A percentile compares a stretch with the other conserved stretches of the same genome.
phyloP scores from a whole-genome alignment of 1,140 invertebrate genomes.

The Plectus sambesii region DNA sequence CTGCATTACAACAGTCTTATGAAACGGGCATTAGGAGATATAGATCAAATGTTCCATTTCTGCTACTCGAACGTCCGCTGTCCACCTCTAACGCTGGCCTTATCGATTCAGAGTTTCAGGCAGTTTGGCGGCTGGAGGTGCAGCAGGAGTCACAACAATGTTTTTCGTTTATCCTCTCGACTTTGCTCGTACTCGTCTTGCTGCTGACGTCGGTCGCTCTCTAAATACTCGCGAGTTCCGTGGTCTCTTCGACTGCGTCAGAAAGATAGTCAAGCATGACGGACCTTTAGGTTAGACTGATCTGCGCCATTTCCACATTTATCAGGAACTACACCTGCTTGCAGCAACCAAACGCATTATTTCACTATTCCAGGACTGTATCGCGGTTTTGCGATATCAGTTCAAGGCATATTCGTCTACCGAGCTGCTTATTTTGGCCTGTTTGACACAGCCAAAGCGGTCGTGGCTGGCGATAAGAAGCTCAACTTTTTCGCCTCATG shows the following conservation, averaged over 20 bases:
- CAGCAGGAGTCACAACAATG: constrained; percentile 47
- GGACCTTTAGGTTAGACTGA: constrained; percentile 47
- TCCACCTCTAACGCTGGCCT: no score
- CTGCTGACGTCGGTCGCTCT: constrained; percentile 46
- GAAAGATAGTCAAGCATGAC: constrained; percentile 47
- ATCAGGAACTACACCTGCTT: constrained; percentile 5
- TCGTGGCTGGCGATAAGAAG: constrained; percentile 43
- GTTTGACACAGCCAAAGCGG: constrained; percentile 47
- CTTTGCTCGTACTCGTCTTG: constrained; percentile 48
- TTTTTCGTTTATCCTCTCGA: constrained; percentile 49
- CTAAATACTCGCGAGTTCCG: constrained; percentile 46
- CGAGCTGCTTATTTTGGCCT: constrained; percentile 48
- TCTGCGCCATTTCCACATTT: no score
- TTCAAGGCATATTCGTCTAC: constrained; percentile 49
- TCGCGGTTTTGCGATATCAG: constrained; percentile 47
- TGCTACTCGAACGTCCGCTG: no score
- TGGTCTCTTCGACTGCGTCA: constrained; percentile 46
- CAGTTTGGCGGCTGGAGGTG: constrained; percentile 47
- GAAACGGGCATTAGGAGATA: no score
- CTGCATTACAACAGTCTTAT: no score
- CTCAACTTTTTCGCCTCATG: constrained; percentile 47
- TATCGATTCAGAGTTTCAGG: no score
- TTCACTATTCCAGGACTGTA: constrained; percentile 4
- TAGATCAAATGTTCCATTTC: no score
- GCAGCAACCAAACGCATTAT: background rate